phyloP scores from a whole-genome alignment of 2,888 invertebrate genomes.

The Drosophila meridiana region DNA sequence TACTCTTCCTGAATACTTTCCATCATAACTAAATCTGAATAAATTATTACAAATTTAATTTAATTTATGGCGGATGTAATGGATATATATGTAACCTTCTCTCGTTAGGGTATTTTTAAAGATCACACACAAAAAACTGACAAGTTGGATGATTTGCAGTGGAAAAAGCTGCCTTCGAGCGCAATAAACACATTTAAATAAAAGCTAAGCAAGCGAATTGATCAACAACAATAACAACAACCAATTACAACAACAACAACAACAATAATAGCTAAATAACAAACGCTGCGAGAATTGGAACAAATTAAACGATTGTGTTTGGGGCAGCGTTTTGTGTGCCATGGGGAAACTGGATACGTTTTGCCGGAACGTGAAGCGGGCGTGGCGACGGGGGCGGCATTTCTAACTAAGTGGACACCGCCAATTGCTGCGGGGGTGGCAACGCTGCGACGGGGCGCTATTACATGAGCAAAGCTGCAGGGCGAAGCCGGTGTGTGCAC shows the following conservation, averaged over 20 bases:
- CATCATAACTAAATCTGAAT: background rate
- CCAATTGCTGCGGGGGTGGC: constrained; percentile 22
- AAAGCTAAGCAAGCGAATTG: constrained; percentile 76
- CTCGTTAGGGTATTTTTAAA: constrained; percentile 9
- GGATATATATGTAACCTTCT: background rate
- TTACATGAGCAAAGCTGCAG: constrained; percentile 9
- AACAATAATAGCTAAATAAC: constrained; percentile 35
- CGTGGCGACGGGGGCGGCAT: background rate
- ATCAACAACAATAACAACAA: constrained; percentile 62
- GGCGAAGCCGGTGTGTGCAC: background rate
- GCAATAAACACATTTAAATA: constrained; percentile 70
- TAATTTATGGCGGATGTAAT: background rate
- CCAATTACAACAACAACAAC: constrained; percentile 19
- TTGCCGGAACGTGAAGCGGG: background rate
- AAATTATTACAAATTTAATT: background rate
- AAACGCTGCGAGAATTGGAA: constrained; percentile 53
- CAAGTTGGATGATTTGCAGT: constrained; percentile 31
- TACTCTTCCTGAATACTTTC: no score
- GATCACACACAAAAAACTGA: background rate
- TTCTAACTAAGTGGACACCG: constrained; percentile 25
- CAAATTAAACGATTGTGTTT: constrained; percentile 66
- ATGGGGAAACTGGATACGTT: constrained; percentile 28
- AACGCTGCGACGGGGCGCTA: background rate
- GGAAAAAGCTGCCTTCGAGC: constrained; percentile 51
- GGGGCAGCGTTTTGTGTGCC: constrained; percentile 39